Conservation (phyloP, 2,113 vertebrate genomes). For the Phaetusa simplex region DNA sequence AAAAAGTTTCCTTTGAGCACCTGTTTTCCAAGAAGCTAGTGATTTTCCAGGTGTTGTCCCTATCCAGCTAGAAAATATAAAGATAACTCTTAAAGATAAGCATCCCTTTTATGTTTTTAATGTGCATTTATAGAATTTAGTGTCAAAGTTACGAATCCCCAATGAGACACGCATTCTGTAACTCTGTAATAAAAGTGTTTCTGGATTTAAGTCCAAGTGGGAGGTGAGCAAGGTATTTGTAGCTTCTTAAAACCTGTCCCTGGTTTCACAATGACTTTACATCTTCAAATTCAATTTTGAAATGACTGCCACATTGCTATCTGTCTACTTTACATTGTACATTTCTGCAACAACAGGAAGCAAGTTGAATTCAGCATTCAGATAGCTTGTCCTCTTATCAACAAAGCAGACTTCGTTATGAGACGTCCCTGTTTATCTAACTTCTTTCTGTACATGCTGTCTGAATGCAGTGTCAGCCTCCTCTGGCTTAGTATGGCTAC, state of each 20-base stretch:
- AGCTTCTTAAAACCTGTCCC: background rate
- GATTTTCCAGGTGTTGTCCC: background rate
- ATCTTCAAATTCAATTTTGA: slow-evolving; percentile 6
- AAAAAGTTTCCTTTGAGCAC: background rate
- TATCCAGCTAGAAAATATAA: background rate
- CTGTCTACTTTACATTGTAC: background rate
- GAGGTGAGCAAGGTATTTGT: background rate
- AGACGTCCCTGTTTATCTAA: background rate
- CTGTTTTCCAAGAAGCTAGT: background rate
- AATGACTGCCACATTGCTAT: background rate
- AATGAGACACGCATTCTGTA: background rate
- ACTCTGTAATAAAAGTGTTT: background rate
- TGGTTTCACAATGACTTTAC: background rate
- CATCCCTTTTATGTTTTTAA: background rate
- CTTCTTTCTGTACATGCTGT: background rate
- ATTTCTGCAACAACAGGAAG: background rate
- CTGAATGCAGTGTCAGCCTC: background rate
- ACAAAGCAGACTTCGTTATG: background rate
- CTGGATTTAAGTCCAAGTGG: background rate
- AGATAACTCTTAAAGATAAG: background rate
- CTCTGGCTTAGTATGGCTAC: background rate
- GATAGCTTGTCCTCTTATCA: background rate
- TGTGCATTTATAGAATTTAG: background rate
- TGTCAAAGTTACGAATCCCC: background rate
- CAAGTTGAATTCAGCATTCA: background rate